These are phyloP conservation scores for Apotomis capreana DNA, from an alignment of 2,888 invertebrate species.

Conservation along the genomic window DNA sequence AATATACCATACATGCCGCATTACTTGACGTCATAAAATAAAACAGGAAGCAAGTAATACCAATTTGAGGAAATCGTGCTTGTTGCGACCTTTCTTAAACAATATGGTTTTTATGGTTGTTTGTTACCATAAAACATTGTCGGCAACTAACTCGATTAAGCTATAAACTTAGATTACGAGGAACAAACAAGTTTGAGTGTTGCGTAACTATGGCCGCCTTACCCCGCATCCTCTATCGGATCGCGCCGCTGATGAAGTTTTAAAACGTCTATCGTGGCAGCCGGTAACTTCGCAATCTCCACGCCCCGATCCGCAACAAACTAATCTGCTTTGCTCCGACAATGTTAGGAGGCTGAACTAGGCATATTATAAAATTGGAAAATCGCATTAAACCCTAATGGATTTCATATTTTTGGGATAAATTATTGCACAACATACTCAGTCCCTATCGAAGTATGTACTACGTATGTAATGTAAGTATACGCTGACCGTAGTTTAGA, in stretches of 20 bases:
- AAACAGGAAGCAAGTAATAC: neutral
- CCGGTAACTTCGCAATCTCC: constrained; percentile 57
- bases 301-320: constrained; percentile 53
- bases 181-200: constrained; percentile 56
- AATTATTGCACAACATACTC: too few relatives aligned
- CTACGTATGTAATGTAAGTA: neutral
- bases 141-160: constrained; percentile 6
- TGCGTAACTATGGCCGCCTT: constrained; percentile 46
- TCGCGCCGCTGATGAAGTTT: constrained; percentile 53
- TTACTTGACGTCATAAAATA: neutral
- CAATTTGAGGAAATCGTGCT: neutral
- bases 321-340: constrained; percentile 41
- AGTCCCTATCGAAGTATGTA: too few relatives aligned
- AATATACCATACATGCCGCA: neutral
- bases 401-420: neutral
- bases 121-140: neutral
- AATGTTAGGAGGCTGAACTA: constrained; percentile 50
- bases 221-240: constrained; percentile 45
- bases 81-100: neutral
- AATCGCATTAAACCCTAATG: neutral
- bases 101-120: neutral
- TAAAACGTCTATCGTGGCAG: constrained; percentile 56
- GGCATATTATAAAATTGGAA: neutral
- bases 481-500: neutral
- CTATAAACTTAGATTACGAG: constrained; percentile 41